Conservation (phyloP, 2,797 vertebrate species). For the Gymnocypris eckloni region DNA sequence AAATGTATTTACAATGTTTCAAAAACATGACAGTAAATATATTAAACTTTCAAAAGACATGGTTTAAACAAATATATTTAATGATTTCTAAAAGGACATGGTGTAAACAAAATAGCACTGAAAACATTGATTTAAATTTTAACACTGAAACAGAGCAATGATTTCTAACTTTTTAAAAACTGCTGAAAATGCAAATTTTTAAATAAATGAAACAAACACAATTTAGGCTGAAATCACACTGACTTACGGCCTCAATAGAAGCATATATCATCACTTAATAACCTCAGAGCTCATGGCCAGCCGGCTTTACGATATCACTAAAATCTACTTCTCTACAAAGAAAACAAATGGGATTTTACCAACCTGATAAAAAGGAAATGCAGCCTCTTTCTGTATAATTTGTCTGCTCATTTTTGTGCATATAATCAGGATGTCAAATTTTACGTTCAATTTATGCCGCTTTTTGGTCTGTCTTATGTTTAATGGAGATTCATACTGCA, state of each 20-base stretch:
- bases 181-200: too few species aligned
- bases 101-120: too few species aligned
- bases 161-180: too few species aligned
- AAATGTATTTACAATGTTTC: not conserved
- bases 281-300: slow-evolving; percentile 17
- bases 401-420: not conserved
- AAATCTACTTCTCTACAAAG: not conserved
- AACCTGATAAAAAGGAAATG: not conserved
- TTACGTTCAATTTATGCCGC: not conserved
- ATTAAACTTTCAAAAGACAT: too few species aligned
- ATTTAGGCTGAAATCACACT: slow-evolving; percentile 14
- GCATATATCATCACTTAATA: slow-evolving; percentile 28
- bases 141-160: too few species aligned
- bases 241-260: not conserved
- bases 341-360: not conserved
- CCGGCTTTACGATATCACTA: slow-evolving; percentile 1
- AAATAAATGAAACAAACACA: slow-evolving; percentile 10
- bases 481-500: not conserved
- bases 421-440: not conserved
- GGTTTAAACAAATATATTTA: too few species aligned
- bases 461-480: not conserved
- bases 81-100: too few species aligned
- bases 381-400: not conserved
- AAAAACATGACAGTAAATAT: too few species aligned
- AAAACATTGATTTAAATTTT: too few species aligned